Percentiles rank a stretch among this genome's conserved stretches.
These are phyloP conservation scores for Anseranas semipalmata DNA, from an alignment of 2,113 vertebrate species.

Conservation along the genomic window DNA sequence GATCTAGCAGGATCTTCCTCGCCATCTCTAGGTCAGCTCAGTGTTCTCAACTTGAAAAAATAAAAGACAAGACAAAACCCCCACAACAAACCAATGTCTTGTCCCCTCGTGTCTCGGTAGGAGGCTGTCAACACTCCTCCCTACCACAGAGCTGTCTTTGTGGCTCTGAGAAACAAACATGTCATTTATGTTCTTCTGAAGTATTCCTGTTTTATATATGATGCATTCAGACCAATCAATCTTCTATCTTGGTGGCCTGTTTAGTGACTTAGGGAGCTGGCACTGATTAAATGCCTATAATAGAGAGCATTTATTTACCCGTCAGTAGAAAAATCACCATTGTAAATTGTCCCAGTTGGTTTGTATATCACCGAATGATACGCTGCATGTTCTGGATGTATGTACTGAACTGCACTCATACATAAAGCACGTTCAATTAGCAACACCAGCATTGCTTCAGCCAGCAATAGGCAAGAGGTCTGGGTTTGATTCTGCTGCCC, in stretches of 20 bases:
- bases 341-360: conserved; percentile 59
- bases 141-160: neutral
- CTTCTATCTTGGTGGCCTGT: conserved; percentile 65
- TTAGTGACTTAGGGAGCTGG: conserved; percentile 71
- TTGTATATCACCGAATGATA: neutral
- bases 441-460: neutral
- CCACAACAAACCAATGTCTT: neutral
- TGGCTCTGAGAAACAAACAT: conserved; percentile 19
- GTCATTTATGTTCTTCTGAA: conserved; percentile 30
- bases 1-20: neutral
- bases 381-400: neutral
- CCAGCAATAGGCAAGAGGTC: neutral
- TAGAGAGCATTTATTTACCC: conserved; percentile 80
- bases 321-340: conserved; percentile 71
- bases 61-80: neutral
- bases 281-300: conserved; percentile 86
- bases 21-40: neutral
- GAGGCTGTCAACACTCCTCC: neutral
- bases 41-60: neutral
- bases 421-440: conserved; percentile 38
- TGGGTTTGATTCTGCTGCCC: conserved; percentile 50
- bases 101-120: neutral
- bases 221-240: conserved; percentile 55
- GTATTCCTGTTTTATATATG: conserved; percentile 57
- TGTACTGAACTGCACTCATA: neutral